Conservation (phyloP, 2,797 vertebrate genomes). For the Mormyrus proboscirostris region DNA sequence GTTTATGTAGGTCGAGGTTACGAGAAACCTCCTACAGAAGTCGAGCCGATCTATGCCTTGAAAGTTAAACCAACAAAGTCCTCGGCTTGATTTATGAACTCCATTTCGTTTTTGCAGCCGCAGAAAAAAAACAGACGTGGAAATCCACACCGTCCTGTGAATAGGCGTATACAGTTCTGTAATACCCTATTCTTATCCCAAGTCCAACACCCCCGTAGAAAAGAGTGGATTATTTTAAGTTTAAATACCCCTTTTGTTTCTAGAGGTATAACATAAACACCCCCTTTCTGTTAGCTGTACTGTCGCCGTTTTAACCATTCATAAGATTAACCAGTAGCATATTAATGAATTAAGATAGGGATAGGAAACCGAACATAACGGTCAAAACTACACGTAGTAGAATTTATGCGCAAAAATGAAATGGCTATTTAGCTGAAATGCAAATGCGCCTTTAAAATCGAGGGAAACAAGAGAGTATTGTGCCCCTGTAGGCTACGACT, state of each 20-base stretch:
- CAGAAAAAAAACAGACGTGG: conserved; percentile 50
- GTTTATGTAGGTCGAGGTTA: conserved; percentile 64
- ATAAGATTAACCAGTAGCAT: background rate
- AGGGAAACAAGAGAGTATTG: background rate
- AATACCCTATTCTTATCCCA: conserved; percentile 27
- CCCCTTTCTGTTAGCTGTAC: background rate
- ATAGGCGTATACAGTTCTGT: conserved; percentile 56
- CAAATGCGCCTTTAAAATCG: background rate
- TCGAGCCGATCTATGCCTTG: conserved; percentile 54
- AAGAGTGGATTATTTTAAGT: conserved; percentile 22
- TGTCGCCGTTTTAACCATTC: background rate
- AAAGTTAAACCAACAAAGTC: conserved; percentile 62
- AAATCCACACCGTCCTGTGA: conserved; percentile 56
- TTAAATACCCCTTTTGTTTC: conserved; percentile 12
- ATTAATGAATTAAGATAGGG: background rate
- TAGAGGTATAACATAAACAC: background rate
- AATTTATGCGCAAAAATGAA: background rate
- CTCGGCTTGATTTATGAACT: conserved; percentile 65
- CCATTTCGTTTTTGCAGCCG: conserved; percentile 54
- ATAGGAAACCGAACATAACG: background rate
- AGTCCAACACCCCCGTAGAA: conserved; percentile 19
- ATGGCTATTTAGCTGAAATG: background rate
- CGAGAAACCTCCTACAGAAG: conserved; percentile 48
- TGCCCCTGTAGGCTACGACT: background rate
- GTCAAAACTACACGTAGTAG: background rate